A percentile compares a stretch with the other conserved stretches of the same genome.
Conservation (phyloP, 2,888 invertebrate genomes). For the Galerucella calmariensis region DNA sequence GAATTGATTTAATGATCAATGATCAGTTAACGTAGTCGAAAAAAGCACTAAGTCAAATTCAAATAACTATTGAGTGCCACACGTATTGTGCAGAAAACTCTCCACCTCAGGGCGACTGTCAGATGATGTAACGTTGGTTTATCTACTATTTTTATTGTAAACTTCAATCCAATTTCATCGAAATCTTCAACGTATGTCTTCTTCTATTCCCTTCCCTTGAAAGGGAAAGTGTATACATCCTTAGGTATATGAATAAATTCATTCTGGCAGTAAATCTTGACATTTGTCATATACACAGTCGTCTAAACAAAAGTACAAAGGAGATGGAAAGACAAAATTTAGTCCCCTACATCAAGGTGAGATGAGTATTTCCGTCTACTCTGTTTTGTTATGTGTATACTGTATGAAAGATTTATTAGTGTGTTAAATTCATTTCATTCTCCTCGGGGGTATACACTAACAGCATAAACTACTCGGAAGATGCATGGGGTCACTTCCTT, state of each 20-base stretch:
- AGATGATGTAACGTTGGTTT: too few relatives aligned
- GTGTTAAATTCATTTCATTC: slow-evolving; percentile 33
- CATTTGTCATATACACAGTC: slow-evolving; percentile 52
- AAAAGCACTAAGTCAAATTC: too few relatives aligned
- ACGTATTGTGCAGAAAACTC: too few relatives aligned
- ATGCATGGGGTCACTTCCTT: slow-evolving; percentile 31
- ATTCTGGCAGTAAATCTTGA: slow-evolving; percentile 49
- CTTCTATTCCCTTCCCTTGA: not conserved
- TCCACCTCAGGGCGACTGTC: too few relatives aligned
- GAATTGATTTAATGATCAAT: too few relatives aligned
- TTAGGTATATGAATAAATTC: slow-evolving; percentile 4
- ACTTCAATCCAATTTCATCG: not conserved
- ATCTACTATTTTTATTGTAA: too few relatives aligned
- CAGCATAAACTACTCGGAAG: slow-evolving; percentile 14
- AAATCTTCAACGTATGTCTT: slow-evolving; percentile 4
- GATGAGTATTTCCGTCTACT: slow-evolving; percentile 46
- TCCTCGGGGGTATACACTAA: slow-evolving; percentile 19
- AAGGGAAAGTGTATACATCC: not conserved
- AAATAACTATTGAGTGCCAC: too few relatives aligned
- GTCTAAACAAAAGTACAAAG: slow-evolving; percentile 54
- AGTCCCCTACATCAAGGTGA: slow-evolving; percentile 52
- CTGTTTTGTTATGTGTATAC: slow-evolving; percentile 28
- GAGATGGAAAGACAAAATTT: slow-evolving; percentile 27
- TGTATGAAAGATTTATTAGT: slow-evolving; percentile 36
- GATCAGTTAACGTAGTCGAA: too few relatives aligned